These are phyloP conservation scores for Garra rufa DNA, from an alignment of 2,113 vertebrate species.

Conservation along the genomic window DNA sequence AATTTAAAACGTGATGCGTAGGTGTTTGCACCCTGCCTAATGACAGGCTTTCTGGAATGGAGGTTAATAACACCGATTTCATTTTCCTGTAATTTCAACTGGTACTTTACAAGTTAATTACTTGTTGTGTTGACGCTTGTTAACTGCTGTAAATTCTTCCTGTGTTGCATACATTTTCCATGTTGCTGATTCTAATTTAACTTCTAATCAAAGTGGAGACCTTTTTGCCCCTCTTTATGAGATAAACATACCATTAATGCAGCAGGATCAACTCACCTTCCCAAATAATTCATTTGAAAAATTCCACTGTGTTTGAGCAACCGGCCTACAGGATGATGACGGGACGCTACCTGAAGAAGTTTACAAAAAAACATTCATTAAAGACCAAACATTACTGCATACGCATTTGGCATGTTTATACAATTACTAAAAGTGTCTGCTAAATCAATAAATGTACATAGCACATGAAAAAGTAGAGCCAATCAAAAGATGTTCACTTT, in stretches of 20 bases:
- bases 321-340: constrained; percentile 63
- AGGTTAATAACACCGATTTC: not conserved
- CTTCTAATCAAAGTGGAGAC: not conserved
- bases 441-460: too few relatives aligned
- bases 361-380: not conserved
- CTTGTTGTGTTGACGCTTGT: not conserved
- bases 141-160: not conserved
- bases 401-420: not conserved
- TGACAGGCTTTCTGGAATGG: not conserved
- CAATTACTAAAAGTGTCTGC: too few relatives aligned
- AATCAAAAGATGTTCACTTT: too few relatives aligned
- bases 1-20: not conserved
- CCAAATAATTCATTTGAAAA: constrained; percentile 64
- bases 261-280: constrained; percentile 61
- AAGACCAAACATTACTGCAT: not conserved
- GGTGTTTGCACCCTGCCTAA: not conserved
- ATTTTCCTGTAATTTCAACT: not conserved
- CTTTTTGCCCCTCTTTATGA: not conserved
- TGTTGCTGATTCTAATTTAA: not conserved
- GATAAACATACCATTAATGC: not conserved
- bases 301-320: constrained; percentile 64
- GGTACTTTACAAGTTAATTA: not conserved
- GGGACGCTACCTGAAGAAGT: constrained; percentile 60
- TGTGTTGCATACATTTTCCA: not conserved
- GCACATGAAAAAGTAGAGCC: too few relatives aligned